These are phyloP conservation scores for Drosophila setosimentum DNA, from an alignment of 2,888 invertebrate species.

Conservation along the genomic window DNA sequence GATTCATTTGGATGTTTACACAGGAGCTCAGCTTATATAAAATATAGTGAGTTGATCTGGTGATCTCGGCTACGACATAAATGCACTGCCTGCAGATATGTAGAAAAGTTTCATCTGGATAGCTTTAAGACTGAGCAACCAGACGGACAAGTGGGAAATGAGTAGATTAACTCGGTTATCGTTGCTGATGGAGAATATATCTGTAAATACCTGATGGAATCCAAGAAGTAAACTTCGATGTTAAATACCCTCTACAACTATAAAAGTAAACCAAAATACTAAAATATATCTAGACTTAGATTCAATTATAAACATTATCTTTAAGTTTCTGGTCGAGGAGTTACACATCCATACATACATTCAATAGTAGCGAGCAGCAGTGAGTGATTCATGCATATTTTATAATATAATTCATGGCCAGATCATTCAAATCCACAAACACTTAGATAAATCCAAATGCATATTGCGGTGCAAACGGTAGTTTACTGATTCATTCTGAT, in stretches of 20 bases:
- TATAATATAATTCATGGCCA: not conserved
- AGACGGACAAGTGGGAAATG: not conserved
- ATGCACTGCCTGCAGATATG: not conserved
- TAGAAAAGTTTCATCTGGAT: not conserved
- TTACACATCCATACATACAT: not conserved
- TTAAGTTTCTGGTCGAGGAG: not conserved
- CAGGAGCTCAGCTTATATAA: not conserved
- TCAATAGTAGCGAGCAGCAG: not conserved
- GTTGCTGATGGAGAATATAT: not conserved
- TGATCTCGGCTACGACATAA: not conserved
- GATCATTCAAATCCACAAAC: not conserved
- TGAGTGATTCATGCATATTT: not conserved
- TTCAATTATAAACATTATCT: not conserved
- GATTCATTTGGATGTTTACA: not conserved
- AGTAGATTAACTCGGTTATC: no score
- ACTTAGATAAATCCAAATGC: not conserved
- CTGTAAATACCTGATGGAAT: not conserved
- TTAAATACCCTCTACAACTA: not conserved
- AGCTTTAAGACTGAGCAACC: not conserved
- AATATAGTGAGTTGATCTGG: not conserved
- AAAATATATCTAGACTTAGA: not conserved
- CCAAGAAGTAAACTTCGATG: not conserved
- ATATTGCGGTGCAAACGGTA: not conserved
- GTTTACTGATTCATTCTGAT: conserved; percentile 35
- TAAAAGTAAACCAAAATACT: not conserved